phyloP scores from a whole-genome alignment of 2,888 invertebrate species.

The Hirtodrosophila cameraria region DNA sequence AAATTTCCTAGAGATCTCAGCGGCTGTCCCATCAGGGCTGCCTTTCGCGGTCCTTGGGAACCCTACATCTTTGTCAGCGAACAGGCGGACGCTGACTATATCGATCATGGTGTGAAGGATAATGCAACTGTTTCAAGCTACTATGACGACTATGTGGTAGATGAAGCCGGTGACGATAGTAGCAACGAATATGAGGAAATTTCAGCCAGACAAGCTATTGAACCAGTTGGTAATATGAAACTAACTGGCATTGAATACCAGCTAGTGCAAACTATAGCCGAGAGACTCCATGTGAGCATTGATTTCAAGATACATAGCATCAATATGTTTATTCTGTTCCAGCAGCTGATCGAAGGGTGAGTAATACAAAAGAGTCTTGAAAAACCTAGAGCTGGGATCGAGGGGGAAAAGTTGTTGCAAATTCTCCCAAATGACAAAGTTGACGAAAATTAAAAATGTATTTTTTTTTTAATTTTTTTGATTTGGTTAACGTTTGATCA shows the following conservation, averaged over 20 bases:
- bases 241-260: conserved; percentile 81
- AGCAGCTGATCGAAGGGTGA: conserved; percentile 81
- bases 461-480: too few relatives aligned
- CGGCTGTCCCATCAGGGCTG: conserved; percentile 80
- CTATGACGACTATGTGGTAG: conserved; percentile 18
- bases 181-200: background rate
- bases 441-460: too few relatives aligned
- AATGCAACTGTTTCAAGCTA: conserved; percentile 28
- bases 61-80: conserved; percentile 77
- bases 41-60: conserved; percentile 80
- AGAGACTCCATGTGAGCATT: conserved; percentile 77
- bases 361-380: too few relatives aligned
- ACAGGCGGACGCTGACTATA: conserved; percentile 17
- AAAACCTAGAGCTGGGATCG: too few relatives aligned
- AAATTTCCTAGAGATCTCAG: conserved; percentile 82
- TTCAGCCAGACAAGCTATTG: background rate
- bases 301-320: conserved; percentile 74
- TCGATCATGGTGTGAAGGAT: background rate
- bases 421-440: too few relatives aligned
- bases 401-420: too few relatives aligned
- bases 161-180: conserved; percentile 19
- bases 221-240: conserved; percentile 6
- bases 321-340: conserved; percentile 79
- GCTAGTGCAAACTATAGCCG: conserved; percentile 79
- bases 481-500: too few relatives aligned